phyloP scores from a whole-genome alignment of 2,797 vertebrate genomes.

The Sebastes vulpes region DNA sequence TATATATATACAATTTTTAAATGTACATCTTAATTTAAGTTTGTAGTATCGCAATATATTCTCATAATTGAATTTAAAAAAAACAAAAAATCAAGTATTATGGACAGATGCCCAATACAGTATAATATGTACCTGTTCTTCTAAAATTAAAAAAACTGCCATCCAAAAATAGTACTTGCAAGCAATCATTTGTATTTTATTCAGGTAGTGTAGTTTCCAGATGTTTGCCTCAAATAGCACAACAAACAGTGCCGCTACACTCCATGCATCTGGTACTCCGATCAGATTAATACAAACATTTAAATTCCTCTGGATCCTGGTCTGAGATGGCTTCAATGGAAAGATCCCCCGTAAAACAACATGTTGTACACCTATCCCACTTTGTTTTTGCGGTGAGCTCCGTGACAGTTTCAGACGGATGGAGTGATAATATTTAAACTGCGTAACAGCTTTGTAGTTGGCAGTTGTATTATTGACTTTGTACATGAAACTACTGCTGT shows the following conservation, averaged over 20 bases:
- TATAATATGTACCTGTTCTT: background rate
- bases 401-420: slow-evolving; percentile 14
- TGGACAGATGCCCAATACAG: background rate
- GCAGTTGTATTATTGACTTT: slow-evolving; percentile 36
- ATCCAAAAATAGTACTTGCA: background rate
- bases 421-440: slow-evolving; percentile 31
- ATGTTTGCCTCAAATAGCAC: background rate
- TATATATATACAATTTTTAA: background rate
- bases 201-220: background rate
- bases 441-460: slow-evolving; percentile 26
- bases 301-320: background rate
- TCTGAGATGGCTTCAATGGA: background rate
- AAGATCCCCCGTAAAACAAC: background rate
- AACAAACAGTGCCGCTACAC: slow-evolving; percentile 4
- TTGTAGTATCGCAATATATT: background rate
- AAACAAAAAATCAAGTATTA: background rate
- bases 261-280: background rate
- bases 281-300: slow-evolving; percentile 21
- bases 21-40: background rate
- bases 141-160: background rate
- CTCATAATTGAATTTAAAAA: background rate
- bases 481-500: slow-evolving; percentile 22
- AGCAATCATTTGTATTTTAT: background rate
- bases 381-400: slow-evolving; percentile 13
- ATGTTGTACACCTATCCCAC: background rate